A percentile compares a stretch with the other conserved stretches of the same genome.
Evolutionary conservation across 2,113 vertebrate genomes (phyloP).

Genomic region (Microcebus murinus): DNA sequence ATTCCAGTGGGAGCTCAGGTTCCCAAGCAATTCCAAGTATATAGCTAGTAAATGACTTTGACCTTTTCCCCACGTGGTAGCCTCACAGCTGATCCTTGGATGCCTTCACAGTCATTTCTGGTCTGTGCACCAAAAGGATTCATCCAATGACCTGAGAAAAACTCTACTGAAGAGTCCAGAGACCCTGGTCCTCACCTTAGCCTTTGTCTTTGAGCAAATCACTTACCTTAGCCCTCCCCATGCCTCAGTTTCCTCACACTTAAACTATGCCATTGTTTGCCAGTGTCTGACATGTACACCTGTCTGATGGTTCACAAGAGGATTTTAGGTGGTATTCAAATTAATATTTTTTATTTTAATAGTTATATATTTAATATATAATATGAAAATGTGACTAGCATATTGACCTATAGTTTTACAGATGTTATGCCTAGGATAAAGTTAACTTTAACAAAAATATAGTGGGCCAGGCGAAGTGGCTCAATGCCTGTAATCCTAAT

Average conservation of each 20-base stretch:
- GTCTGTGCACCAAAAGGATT: not conserved
- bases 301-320: not conserved
- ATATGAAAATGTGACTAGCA: not conserved
- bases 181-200: not conserved
- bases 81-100: not conserved
- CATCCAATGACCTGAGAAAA: not conserved
- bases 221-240: not conserved
- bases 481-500: too few relatives aligned
- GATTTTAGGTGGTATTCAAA: not conserved
- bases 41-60: not conserved
- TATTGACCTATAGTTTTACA: not conserved
- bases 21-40: not conserved
- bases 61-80: not conserved
- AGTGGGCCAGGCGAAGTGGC: too few relatives aligned
- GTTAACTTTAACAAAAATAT: not conserved
- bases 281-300: not conserved
- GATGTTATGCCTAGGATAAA: not conserved
- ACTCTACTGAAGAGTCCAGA: not conserved
- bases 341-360: constrained; percentile 26
- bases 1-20: not conserved
- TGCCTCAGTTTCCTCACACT: not conserved
- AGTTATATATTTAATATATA: constrained; percentile 22
- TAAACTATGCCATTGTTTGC: not conserved
- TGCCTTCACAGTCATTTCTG: not conserved
- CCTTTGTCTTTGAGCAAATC: constrained; percentile 34